Base-by-base conservation (phyloP, 2,113 vertebrate species). In the Hippocampus comes region DNA sequence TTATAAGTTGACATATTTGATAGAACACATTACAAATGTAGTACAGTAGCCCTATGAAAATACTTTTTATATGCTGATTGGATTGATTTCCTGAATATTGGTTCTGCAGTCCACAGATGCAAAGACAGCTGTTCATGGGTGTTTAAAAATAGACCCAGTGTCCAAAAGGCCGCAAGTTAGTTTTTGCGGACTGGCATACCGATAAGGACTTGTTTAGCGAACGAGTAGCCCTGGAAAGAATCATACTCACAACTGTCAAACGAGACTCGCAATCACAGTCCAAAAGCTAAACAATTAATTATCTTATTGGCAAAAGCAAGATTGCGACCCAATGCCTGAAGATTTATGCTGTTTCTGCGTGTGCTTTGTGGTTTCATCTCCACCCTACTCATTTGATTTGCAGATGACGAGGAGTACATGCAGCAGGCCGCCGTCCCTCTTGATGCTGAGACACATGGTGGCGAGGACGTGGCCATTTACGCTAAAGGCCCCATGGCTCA, bases 401-500 rank as follows among this genome's bases (percentile, higher is more conserved):
- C 67, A 94, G 93, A 90, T 12, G 89, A 93, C 70, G 91, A 93
- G 63, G 91, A 93, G 82, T 94, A 94, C 84, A 92, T 90, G 91
- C 93, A 94, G 82, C 93, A 94, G 81, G 90, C 93, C 10, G 93
- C 93, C 1, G 93, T 94, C 9, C 93, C 92, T 1, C 48, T 94
- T 73, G 90, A 91, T 61, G 67, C 91, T 1, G 93, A 94, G 84
- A 94, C 93, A 0, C 93, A 94, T 6, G 92, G 93, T 1, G 93
- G 92, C 1, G 93, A 94, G 75, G 93, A 94, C 34, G 93, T 94
- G 23, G 77, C 93, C 56, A 93, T 94, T 70, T 94, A 92, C 8
- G 93, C 93, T 63, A 92, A 89, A 83, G 93, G 93, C 55, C 93
- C 93, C 10, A 94, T 94, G 93, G 91, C 93, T 63, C 91, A 94